Conservation (phyloP, 2,113 vertebrate species). For the Phocoena phocoena region DNA sequence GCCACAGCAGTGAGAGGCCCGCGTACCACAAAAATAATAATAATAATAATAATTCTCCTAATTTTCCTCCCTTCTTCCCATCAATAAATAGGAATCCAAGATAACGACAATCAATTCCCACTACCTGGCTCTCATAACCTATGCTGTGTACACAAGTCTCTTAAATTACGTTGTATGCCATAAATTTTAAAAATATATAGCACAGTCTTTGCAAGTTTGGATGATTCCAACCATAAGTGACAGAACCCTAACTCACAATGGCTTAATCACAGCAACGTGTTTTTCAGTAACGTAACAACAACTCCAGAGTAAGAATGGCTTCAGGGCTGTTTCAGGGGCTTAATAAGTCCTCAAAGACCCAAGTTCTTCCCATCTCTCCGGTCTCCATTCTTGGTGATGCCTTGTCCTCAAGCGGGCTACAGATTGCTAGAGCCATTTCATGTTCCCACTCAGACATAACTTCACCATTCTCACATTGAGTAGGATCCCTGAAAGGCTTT, state of each 20-base stretch:
- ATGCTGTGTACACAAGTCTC: background rate
- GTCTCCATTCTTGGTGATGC: background rate
- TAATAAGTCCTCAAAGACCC: fast-evolving
- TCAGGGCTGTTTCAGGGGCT: background rate
- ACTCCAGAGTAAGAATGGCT: background rate
- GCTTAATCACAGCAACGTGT: background rate
- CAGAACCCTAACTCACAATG: background rate
- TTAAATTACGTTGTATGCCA: background rate
- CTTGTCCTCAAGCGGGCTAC: background rate
- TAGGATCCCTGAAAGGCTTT: background rate
- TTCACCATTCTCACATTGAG: background rate
- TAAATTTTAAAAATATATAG: background rate
- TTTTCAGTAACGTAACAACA: background rate
- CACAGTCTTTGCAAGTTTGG: background rate
- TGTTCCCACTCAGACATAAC: background rate
- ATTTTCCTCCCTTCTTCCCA: no score
- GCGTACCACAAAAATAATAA: no score
- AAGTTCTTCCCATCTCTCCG: no score
- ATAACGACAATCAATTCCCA: background rate
- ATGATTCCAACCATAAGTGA: background rate
- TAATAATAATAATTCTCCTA: background rate
- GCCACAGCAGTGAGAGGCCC: no score
- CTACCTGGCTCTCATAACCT: background rate
- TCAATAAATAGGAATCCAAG: background rate
- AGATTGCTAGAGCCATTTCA: background rate